Percentiles rank a stretch among this genome's conserved stretches.
These are phyloP conservation scores for Xenopus borealis DNA, from an alignment of 2,113 vertebrate species.

Conservation along the genomic window DNA sequence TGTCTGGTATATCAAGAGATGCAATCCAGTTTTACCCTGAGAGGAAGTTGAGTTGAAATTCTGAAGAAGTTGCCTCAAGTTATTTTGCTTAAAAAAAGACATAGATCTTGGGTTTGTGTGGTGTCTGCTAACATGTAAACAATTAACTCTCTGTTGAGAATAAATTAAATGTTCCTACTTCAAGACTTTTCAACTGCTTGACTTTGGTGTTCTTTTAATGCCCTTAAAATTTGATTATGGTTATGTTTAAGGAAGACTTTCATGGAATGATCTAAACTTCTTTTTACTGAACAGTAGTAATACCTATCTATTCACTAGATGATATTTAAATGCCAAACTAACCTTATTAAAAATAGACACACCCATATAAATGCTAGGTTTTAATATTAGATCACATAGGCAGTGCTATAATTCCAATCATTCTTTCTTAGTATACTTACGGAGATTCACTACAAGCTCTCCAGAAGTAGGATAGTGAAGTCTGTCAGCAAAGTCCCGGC, in stretches of 20 bases:
- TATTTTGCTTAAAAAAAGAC: constrained; percentile 15
- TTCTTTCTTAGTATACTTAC: constrained; percentile 78
- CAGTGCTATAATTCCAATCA: constrained; percentile 63
- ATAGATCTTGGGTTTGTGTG: constrained; percentile 21
- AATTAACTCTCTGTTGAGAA: constrained; percentile 41
- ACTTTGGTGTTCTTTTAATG: background rate
- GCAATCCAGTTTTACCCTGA: constrained; percentile 40
- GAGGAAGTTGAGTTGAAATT: constrained; percentile 42
- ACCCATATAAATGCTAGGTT: constrained; percentile 64
- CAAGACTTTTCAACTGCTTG: background rate
- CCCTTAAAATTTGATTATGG: background rate
- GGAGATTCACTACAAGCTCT: constrained; percentile 90
- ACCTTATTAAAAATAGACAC: constrained; percentile 53
- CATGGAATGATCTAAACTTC: background rate
- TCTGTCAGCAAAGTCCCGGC: constrained; percentile 87
- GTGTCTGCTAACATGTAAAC: constrained; percentile 29
- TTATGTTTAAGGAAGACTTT: background rate
- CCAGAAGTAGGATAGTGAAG: constrained; percentile 89
- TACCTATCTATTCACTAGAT: background rate
- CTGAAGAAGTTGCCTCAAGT: constrained; percentile 34
- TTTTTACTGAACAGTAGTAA: background rate
- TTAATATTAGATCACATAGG: constrained; percentile 60
- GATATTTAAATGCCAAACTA: constrained; percentile 30
- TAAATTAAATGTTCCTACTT: constrained; percentile 11
- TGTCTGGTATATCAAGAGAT: constrained; percentile 39